Evolutionary conservation across 2,888 invertebrate species (phyloP).

Genomic region (Hybos culiciformis): DNA sequence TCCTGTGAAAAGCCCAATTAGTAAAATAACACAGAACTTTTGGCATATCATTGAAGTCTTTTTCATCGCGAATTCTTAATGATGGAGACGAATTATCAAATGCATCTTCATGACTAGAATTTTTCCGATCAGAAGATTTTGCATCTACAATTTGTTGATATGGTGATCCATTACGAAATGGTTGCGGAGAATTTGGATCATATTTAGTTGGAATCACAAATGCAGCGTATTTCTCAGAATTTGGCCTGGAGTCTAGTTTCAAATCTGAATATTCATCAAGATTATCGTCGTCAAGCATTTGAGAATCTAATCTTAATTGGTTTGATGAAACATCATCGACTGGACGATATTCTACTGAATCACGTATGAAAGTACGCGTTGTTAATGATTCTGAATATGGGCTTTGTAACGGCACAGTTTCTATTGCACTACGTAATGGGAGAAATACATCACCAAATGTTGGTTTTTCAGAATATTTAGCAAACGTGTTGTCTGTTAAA

Average conservation of each 20-base stretch:
- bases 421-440: conserved; percentile 64
- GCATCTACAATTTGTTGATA: conserved; percentile 28
- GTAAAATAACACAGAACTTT: conserved; percentile 75
- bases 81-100: conserved; percentile 21
- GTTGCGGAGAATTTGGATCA: conserved; percentile 23
- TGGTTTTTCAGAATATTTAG: conserved; percentile 21
- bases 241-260: conserved; percentile 8
- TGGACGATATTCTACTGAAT: conserved; percentile 26
- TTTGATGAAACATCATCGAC: too few species aligned
- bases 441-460: conserved; percentile 33
- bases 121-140: too few species aligned
- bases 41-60: conserved; percentile 22
- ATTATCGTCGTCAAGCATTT: conserved; percentile 13
- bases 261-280: conserved; percentile 19
- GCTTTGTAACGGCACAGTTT: conserved; percentile 44
- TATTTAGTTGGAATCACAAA: conserved; percentile 21
- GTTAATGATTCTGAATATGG: conserved; percentile 16
- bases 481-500: conserved; percentile 11
- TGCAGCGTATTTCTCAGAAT: conserved; percentile 27
- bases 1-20: conserved; percentile 78
- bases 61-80: conserved; percentile 18
- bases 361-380: conserved; percentile 24
- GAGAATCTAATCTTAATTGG: conserved; percentile 16
- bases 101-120: background rate
- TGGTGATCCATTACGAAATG: conserved; percentile 31